Evolutionary conservation across 2,113 vertebrate species (phyloP), one percentile per base, ranked within the genome.

Genomic region (Rhadina sibilatrix): DNA sequence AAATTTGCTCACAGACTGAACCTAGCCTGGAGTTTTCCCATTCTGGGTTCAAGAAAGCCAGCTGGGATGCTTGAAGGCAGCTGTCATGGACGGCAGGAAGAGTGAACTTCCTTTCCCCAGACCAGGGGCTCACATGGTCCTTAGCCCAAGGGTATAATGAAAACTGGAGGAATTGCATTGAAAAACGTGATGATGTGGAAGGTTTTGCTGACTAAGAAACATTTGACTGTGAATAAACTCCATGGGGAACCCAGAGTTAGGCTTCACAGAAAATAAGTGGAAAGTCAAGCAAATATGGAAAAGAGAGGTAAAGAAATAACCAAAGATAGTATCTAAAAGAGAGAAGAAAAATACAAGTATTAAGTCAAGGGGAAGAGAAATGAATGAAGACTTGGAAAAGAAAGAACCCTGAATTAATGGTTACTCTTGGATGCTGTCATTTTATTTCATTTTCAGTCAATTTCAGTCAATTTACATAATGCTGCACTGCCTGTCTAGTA

Each of bases 91-190:
- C 15, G 2, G 68, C 94, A 97, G 96, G 93, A 96, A 97, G 80
- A 94, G 37, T 49, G 72, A 96, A 92, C 88, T 96, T 97, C 94
- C 93, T 96, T 96, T 68, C 90, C 90, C 44, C 46, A 87, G 88
- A 64, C 83, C 49, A 4, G 5, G 64, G 60, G 68, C 60, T 96
- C 92, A 56, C 80, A 49, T 15, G 90, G 92, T 89, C 92, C 65
- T 92, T 87, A 89, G 90, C 93, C 86, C 93, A 90, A 87, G 96
- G 94, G 90, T 90, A 63, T 75, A 94, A 93, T 87, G 90, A 93
- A 92, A 89, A 75, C 86, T 84, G 61, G 56, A 94, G 61, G 68
- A 90, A 84, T 61, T 3, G 7, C 53, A 23, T 83, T 93, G 93
- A 90, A 85, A 93, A 87, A 94, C 5, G 2, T 92, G 92, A 71